Evolutionary conservation across 2,113 vertebrate species (phyloP).

Genomic region (Lonchura striata): DNA sequence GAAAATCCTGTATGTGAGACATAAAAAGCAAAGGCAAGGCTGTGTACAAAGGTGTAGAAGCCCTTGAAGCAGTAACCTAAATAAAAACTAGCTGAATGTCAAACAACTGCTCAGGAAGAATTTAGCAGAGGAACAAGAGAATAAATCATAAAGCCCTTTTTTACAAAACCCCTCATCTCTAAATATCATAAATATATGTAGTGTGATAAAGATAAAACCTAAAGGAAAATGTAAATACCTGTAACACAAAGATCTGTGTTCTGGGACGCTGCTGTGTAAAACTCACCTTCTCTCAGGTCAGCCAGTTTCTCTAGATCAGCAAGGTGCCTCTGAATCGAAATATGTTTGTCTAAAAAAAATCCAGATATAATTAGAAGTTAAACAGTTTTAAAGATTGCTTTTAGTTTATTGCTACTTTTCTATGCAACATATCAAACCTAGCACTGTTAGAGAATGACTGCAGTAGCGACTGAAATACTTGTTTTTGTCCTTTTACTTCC

Average conservation of each 20-base stretch:
- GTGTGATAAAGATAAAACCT: background rate
- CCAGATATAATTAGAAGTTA: background rate
- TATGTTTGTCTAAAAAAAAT: conserved; percentile 83
- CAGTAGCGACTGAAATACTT: background rate
- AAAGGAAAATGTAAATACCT: conserved; percentile 34
- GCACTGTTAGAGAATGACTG: background rate
- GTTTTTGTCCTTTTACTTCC: background rate
- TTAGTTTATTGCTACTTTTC: background rate
- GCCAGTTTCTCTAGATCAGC: conserved; percentile 87
- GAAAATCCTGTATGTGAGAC: background rate
- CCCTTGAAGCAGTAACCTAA: background rate
- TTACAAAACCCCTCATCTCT: background rate
- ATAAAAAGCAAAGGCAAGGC: background rate
- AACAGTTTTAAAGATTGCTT: background rate
- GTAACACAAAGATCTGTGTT: conserved; percentile 34
- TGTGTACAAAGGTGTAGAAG: background rate
- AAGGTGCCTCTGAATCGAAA: conserved; percentile 89
- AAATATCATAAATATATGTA: background rate
- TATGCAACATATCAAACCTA: background rate
- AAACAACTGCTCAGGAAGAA: background rate
- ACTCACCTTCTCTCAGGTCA: conserved; percentile 79
- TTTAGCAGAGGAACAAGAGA: background rate
- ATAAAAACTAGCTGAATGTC: background rate
- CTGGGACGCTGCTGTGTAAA: background rate
- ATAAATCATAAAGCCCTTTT: background rate